Conservation (phyloP, 2,797 vertebrate species). For the Anas capensis region DNA sequence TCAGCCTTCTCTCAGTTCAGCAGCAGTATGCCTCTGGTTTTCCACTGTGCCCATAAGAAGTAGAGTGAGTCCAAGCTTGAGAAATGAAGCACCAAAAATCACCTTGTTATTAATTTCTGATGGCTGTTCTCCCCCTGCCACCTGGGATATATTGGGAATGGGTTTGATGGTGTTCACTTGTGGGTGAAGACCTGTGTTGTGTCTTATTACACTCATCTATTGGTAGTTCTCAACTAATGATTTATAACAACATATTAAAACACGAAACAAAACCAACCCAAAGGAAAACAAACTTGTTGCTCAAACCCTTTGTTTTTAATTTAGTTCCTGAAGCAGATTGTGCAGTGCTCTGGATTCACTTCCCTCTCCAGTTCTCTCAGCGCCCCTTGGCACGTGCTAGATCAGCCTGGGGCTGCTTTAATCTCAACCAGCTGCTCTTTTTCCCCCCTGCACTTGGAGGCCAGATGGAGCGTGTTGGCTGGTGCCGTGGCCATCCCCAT, state of each 20-base stretch:
- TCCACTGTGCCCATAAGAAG: not conserved
- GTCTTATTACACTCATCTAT: not conserved
- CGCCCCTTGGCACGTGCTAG: not conserved
- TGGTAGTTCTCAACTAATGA: not conserved
- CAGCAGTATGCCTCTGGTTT: not conserved
- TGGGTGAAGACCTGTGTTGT: not conserved
- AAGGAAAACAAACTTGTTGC: not conserved
- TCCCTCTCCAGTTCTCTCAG: constrained; percentile 2
- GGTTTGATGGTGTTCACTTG: not conserved
- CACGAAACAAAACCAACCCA: not conserved
- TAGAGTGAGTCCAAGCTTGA: not conserved
- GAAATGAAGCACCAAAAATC: not conserved
- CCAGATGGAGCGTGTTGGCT: constrained; percentile 24
- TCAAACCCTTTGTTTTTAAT: constrained; percentile 6
- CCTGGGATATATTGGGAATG: not conserved
- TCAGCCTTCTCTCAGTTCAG: not conserved
- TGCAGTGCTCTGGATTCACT: constrained; percentile 14
- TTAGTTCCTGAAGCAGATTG: not conserved
- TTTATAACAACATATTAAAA: not conserved
- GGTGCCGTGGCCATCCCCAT: not conserved
- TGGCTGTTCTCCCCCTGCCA: not conserved
- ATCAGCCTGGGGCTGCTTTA: constrained; percentile 26
- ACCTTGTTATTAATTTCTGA: not conserved
- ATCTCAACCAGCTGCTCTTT: constrained; percentile 17
- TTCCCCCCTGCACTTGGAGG: not conserved